phyloP scores from a whole-genome alignment of 2,113 vertebrate species.

The Aegypius monachus region DNA sequence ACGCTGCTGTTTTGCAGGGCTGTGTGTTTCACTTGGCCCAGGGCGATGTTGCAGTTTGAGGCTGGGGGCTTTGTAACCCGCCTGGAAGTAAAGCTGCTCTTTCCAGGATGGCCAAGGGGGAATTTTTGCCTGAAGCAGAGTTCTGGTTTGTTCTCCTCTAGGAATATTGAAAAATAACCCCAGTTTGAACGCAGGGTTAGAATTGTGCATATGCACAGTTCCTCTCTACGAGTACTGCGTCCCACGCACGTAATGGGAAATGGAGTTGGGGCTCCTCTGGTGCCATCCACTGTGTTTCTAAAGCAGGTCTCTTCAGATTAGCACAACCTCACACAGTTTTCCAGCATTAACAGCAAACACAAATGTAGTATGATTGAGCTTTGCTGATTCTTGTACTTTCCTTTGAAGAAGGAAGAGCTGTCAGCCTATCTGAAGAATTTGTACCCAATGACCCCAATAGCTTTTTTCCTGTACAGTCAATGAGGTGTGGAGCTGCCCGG shows the following conservation, averaged over 20 bases:
- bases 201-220: neutral
- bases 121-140: neutral
- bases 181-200: neutral
- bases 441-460: neutral
- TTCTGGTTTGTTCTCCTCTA: neutral
- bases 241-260: neutral
- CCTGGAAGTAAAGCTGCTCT: neutral
- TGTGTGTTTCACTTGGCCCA: neutral
- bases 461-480: neutral
- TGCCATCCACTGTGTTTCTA: neutral
- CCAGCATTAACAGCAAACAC: neutral
- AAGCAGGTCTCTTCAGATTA: neutral
- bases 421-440: neutral
- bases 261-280: neutral
- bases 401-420: neutral
- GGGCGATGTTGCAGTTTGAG: neutral
- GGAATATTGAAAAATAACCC: neutral
- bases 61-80: neutral
- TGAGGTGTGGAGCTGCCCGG: neutral
- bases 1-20: neutral
- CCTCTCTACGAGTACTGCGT: neutral
- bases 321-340: neutral
- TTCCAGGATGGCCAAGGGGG: neutral
- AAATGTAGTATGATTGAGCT: neutral
- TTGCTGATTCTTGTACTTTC: neutral